Conservation (phyloP, 1,140 invertebrate genomes). For the Aradophagus sp. region DNA sequence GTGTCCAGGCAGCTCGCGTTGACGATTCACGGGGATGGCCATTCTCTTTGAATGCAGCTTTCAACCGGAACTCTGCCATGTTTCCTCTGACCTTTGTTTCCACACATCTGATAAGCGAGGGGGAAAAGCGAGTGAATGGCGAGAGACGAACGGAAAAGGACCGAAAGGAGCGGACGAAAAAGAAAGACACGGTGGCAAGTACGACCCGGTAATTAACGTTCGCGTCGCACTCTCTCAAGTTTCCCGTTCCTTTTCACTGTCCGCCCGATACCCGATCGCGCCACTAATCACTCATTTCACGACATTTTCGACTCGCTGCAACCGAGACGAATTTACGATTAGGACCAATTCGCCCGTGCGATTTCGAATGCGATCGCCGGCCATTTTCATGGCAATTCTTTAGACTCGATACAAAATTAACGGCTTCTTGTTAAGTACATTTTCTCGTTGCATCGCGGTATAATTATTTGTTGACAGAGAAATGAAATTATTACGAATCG, state of each 20-base stretch:
- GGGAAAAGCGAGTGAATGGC: conserved; percentile 57
- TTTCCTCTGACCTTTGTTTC: conserved; percentile 65
- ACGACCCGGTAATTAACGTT: conserved; percentile 60
- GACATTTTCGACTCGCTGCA: conserved; percentile 19
- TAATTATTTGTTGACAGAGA: too few species aligned
- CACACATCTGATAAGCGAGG: conserved; percentile 63
- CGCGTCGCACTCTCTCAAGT: conserved; percentile 36
- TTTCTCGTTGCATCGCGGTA: too few species aligned
- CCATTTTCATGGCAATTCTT: too few species aligned
- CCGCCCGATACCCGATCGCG: conserved; percentile 22
- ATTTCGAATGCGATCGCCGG: too few species aligned
- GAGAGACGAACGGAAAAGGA: conserved; percentile 50
- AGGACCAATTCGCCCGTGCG: too few species aligned
- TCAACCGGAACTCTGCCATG: conserved; percentile 60
- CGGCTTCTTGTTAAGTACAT: too few species aligned
- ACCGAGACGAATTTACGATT: conserved; percentile 21
- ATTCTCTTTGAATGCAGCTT: conserved; percentile 61
- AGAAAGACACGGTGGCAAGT: conserved; percentile 32
- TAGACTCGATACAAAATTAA: too few species aligned
- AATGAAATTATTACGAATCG: too few species aligned
- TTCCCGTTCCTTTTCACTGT: conserved; percentile 13
- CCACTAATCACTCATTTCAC: conserved; percentile 23
- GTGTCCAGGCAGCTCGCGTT: conserved; percentile 55
- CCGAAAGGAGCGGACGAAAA: conserved; percentile 52
- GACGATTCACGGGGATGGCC: conserved; percentile 53